Conservation (phyloP, 2,888 invertebrate genomes). For the Dione vanillae region DNA sequence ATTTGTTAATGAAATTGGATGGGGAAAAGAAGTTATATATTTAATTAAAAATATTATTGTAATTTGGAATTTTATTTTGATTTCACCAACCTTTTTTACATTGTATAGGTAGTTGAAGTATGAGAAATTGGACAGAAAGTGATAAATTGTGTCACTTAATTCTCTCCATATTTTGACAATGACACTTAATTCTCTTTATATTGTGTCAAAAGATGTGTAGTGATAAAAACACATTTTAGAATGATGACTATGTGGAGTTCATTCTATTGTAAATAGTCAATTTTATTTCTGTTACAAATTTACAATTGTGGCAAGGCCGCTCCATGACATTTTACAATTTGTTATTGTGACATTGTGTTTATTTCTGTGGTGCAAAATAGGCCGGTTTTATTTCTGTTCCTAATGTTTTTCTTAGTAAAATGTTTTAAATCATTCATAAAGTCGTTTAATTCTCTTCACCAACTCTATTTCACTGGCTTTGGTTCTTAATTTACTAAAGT, state of each 20-base stretch:
- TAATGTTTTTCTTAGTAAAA: background rate
- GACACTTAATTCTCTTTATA: background rate
- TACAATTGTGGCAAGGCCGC: conserved; percentile 28
- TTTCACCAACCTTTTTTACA: too few relatives aligned
- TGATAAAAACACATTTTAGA: background rate
- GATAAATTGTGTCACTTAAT: too few relatives aligned
- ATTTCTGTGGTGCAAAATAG: background rate
- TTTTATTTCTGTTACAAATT: conserved; percentile 29
- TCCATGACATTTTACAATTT: conserved; percentile 34
- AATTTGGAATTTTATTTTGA: background rate
- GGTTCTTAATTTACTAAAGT: too few relatives aligned
- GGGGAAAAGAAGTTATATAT: too few relatives aligned
- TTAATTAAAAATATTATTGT: background rate
- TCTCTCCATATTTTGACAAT: background rate
- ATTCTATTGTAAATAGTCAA: conserved; percentile 26
- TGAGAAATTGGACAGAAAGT: too few relatives aligned
- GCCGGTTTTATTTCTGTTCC: conserved; percentile 4
- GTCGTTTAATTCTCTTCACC: too few relatives aligned
- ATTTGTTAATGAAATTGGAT: too few relatives aligned
- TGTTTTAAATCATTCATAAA: background rate
- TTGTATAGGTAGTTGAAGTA: too few relatives aligned
- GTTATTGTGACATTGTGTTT: conserved; percentile 26
- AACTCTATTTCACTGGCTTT: too few relatives aligned
- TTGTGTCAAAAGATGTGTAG: background rate
- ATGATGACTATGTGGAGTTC: conserved; percentile 18